These are phyloP conservation scores for Endotricha flammealis DNA, from an alignment of 2,888 invertebrate species.

Conservation along the genomic window DNA sequence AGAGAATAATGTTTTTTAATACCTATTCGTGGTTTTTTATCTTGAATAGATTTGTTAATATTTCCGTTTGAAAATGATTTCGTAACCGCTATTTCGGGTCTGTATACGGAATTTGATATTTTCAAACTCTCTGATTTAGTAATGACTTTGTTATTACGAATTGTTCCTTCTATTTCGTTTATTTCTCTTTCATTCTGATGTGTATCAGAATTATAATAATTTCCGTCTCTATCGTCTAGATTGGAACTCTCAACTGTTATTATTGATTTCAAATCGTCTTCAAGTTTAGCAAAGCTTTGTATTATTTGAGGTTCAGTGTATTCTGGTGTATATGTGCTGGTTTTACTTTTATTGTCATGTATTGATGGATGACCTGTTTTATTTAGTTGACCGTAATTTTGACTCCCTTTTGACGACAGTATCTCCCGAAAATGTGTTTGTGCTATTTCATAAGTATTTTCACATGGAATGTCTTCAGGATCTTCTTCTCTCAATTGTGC, in stretches of 20 bases:
- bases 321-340: constrained; percentile 43
- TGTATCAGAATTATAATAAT: constrained; percentile 50
- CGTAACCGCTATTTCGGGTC: constrained; percentile 45
- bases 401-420: constrained; percentile 46
- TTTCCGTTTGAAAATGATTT: constrained; percentile 66
- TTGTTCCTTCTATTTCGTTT: constrained; percentile 73
- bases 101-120: constrained; percentile 42
- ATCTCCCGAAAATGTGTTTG: constrained; percentile 65
- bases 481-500: constrained; percentile 80
- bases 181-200: constrained; percentile 73
- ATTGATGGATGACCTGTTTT: constrained; percentile 44
- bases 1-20: constrained; percentile 72
- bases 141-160: constrained; percentile 66
- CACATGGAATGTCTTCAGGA: constrained; percentile 60
- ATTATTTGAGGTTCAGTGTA: constrained; percentile 52
- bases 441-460: constrained; percentile 67
- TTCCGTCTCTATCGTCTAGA: constrained; percentile 54
- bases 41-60: constrained; percentile 41
- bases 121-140: constrained; percentile 67
- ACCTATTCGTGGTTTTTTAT: constrained; percentile 42
- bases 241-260: constrained; percentile 67
- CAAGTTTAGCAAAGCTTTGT: constrained; percentile 60
- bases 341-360: constrained; percentile 33
- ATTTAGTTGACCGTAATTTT: constrained; percentile 65
- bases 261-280: constrained; percentile 70